Base-by-base conservation (phyloP, 1,140 invertebrate species). In the Andricus grossulariae region DNA sequence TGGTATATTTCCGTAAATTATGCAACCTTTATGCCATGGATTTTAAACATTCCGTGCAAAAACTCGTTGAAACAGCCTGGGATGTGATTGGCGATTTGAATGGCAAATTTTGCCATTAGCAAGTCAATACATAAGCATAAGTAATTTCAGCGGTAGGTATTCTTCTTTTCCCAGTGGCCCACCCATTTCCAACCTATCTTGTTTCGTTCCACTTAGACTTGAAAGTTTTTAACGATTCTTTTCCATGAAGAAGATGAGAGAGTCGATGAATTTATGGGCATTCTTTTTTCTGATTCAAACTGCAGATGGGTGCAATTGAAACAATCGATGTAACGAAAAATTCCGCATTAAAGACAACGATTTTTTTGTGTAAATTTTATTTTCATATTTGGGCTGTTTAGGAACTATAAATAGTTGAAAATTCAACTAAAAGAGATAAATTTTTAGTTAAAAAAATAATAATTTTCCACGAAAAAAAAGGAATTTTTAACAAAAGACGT, bases 61-160 rank as follows among this genome's bases (percentile, higher is more conserved):
- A 60, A 71, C 12, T 70, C 71, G 74, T 50, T 51, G n/a, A 52
- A 66, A 39, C 16, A 66, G 60, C 25, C 8, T n/a, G 10, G 60
- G 57, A 51, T 39, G 25, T 25, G 60, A 77, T 70, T 71, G 54
- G 77, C 73, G 51, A 85, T 85, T 82, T 83, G 80, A 85, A 81
- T 83, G 71, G 74, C 80, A 83, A 85, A 83, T 83, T 73, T 57
- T 66, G 72, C 50, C 73, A 82, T 84, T 83, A 83, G 77, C 82
- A 82, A 83, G 80, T 83, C 81, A 77, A 82, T 80, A 76, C 49
- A 77, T 80, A 66, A 66, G 60, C 60, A 66, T 66, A 5, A 45
- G 25, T 39, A 39, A 66, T 66, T 66, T 66, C n/a, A 10, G 32
- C 32, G 45, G 15, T 16, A 66, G 32, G 25, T 8, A 66, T 66